Evolutionary conservation across 2,113 vertebrate genomes (phyloP).

Genomic region (Mionectes macconnelli): DNA sequence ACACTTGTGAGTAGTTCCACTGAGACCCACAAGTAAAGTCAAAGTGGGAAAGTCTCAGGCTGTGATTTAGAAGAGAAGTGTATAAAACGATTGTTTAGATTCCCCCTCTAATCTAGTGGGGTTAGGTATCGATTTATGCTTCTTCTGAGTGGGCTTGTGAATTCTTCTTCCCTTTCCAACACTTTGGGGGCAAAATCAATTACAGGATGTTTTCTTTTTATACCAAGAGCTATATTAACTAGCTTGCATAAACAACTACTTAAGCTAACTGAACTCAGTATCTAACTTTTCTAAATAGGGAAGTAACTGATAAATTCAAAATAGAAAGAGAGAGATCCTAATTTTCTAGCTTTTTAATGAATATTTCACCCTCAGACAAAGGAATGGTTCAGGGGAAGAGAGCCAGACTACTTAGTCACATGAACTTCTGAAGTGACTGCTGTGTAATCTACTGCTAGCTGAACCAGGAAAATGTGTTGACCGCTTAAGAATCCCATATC

Average conservation of each 20-base stretch:
- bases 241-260: not conserved
- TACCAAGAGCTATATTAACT: not conserved
- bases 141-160: not conserved
- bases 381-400: conserved; percentile 16
- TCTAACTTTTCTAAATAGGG: conserved; percentile 12
- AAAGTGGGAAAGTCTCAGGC: not conserved
- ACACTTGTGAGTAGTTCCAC: conserved; percentile 6
- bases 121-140: not conserved
- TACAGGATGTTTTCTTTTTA: not conserved
- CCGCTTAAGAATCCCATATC: not conserved
- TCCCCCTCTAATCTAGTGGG: not conserved
- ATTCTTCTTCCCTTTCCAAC: not conserved
- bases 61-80: not conserved
- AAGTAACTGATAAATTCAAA: not conserved
- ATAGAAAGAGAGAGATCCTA: not conserved
- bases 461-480: conserved; percentile 36
- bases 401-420: conserved; percentile 29
- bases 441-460: conserved; percentile 15
- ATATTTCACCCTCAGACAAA: conserved; percentile 36
- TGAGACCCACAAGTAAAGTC: not conserved
- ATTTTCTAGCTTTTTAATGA: conserved; percentile 34
- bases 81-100: not conserved
- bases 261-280: not conserved
- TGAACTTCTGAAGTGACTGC: conserved; percentile 37
- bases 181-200: not conserved